Conservation (phyloP, 2,888 invertebrate genomes). For the Petrolisthes manimaculis region DNA sequence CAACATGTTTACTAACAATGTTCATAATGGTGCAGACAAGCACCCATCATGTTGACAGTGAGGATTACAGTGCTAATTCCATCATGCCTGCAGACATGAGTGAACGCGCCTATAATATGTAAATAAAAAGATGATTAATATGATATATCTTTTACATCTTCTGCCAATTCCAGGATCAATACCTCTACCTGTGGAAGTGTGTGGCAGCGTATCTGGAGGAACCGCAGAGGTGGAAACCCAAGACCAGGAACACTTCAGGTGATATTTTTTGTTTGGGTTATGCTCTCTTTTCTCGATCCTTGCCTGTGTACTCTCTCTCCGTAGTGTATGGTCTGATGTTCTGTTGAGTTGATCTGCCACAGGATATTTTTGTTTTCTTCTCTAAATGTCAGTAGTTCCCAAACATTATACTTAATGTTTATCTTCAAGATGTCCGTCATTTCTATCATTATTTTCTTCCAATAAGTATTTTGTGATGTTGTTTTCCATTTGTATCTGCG, state of each 20-base stretch:
- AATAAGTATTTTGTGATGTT: no score
- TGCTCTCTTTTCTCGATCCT: background rate
- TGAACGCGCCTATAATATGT: background rate
- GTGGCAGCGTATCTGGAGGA: slow-evolving; percentile 33
- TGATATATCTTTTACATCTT: background rate
- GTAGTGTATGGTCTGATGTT: no score
- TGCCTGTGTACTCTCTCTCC: background rate
- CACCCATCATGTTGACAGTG: no score
- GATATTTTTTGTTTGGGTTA: background rate
- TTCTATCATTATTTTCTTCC: no score
- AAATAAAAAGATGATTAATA: background rate
- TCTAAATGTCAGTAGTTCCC: background rate
- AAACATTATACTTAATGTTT: no score
- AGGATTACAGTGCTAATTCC: no score
- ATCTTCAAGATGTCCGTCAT: no score
- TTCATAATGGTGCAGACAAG: no score
- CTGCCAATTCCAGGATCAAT: slow-evolving; percentile 24
- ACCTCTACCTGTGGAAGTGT: slow-evolving; percentile 35
- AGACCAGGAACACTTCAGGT: background rate
- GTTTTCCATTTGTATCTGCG: no score
- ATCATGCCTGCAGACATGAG: no score
- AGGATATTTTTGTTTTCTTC: background rate
- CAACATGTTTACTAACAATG: no score
- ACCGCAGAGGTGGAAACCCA: background rate
- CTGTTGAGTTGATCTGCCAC: no score